Base-by-base conservation (phyloP, 1,140 invertebrate genomes). In the Bombus sibiricus region DNA sequence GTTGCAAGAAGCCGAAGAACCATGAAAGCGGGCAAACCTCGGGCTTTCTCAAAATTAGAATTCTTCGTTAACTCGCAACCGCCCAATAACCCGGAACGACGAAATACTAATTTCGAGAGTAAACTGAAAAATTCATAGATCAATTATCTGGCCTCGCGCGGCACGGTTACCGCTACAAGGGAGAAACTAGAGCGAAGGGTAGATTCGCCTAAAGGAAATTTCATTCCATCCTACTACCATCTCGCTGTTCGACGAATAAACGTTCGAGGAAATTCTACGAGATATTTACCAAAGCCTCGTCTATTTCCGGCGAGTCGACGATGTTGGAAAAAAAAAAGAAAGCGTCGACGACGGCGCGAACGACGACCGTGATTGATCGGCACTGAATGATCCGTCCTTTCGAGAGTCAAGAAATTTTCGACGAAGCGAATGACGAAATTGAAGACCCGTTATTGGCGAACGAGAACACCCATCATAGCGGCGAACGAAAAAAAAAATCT, bases 361-460 rank as follows among this genome's bases (percentile, higher is more conserved):
- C 72, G 25, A 69, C 41, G 39, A 41, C 22, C 53, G 71, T 79
- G 88, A 90, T 90, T 76, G 86, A 90, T 90, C 77, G 71, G 34
- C 57, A 62, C 62, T 34, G 82, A 88, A 90, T 90, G 81, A 90
- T 89, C 78, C 72, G 66, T 72, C 80, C 66, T 81, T 64, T 73
- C 79, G 72, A 88, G 80, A 90, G 89, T 90, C 88, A 86, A 66
- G 82, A 83, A 79, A 85, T 87, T 89, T 85, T 90, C 47, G 74
- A 47, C 81, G 64, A 78, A 53, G 71, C 78, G 66, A 53, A 81
- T 81, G 87, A 84, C 88, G 81, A 89, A 91, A 91, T 91, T 87
- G 85, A 86, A 91, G 87, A 86, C 76, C 75, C 78, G 87, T 89
- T 90, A 92, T 92, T 88, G 90, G 83, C 74, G 89, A 90, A 73